Evolutionary conservation across 2,797 vertebrate species (phyloP).

Genomic region (Amphiprion clarkii): DNA sequence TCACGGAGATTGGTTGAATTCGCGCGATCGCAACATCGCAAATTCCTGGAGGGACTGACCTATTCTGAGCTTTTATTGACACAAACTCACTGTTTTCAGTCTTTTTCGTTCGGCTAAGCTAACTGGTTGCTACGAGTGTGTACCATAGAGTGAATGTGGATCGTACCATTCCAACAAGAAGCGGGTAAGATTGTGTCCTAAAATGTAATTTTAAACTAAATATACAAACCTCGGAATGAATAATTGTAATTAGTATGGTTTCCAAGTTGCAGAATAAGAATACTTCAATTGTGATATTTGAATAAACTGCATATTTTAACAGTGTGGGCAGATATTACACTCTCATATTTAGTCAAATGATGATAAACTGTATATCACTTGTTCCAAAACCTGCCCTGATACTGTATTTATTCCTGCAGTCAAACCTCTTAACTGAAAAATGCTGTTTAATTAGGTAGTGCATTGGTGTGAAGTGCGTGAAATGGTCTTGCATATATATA

Average conservation of each 20-base stretch:
- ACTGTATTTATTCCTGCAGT: too few species aligned
- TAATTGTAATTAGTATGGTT: slow-evolving; percentile 51
- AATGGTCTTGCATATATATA: slow-evolving; percentile 52
- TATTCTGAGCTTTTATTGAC: too few species aligned
- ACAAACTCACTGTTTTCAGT: not conserved
- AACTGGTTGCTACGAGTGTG: not conserved
- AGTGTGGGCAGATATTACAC: slow-evolving; percentile 26
- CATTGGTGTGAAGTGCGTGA: slow-evolving; percentile 63
- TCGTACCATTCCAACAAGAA: slow-evolving; percentile 5
- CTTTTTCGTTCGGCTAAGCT: not conserved
- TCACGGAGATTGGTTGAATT: too few species aligned
- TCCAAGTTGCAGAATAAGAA: slow-evolving; percentile 21
- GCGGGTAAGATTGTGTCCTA: not conserved
- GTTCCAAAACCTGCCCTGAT: slow-evolving; percentile 28
- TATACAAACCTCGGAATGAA: slow-evolving; percentile 41
- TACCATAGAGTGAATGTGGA: too few species aligned
- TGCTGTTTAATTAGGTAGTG: slow-evolving; percentile 52
- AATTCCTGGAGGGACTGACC: too few species aligned
- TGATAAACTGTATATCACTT: slow-evolving; percentile 30
- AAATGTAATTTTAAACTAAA: slow-evolving; percentile 27
- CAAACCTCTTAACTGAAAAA: slow-evolving; percentile 43
- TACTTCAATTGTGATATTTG: slow-evolving; percentile 43
- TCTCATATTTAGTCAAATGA: slow-evolving; percentile 22
- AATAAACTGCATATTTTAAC: slow-evolving; percentile 48
- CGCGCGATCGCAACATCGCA: too few species aligned